Evolutionary conservation across 2,113 vertebrate genomes (phyloP), one percentile per base, ranked within the genome.

Genomic region (Xyliphius kryptos): DNA sequence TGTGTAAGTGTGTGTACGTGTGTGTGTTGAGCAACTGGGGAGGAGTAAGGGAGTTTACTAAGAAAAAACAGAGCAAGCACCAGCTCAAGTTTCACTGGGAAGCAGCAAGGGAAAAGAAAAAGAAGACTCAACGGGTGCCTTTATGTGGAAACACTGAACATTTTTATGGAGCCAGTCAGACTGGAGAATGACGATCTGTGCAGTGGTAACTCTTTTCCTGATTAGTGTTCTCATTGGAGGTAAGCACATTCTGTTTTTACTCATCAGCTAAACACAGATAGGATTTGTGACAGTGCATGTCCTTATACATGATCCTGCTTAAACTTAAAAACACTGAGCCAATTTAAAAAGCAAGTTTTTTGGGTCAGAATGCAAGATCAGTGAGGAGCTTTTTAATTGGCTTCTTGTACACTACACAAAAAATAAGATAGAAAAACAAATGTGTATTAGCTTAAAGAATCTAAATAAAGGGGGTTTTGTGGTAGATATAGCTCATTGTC

Each of bases 131-230:
- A 67, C 55, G 40, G 68, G 51, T 66, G 50, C 64, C 75, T 73
- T 78, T 67, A 72, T 75, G 78, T 50, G 19, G 57, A 56, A 50
- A 63, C 73, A 76, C 76, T 76, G 61, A 76, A 71, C 64, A 37
- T 61, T 74, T 86, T 80, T 83, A 81, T 87, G 79, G 86, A 84
- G 83, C 71, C 74, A 70, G 70, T 77, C 69, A 74, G 66, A 13
- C 76, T 79, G 82, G 77, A 87, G 83, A 83, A 89, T 89, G 88
- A 83, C 85, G 80, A 78, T 85, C 81, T 83, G 60, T 58, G 79
- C 79, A 63, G 77, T 83, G 73, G 55, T 86, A 46, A 74, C 80
- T 15, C 74, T 80, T 78, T 67, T 89, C 57, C 78, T 89, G 70
- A 77, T 72, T 72, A 82, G 60, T 66, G 63, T 72, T 1, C 75